Percentiles rank a stretch among this genome's conserved stretches.
phyloP scores from a whole-genome alignment of 2,797 vertebrate species.

The Alfaro cultratus region DNA sequence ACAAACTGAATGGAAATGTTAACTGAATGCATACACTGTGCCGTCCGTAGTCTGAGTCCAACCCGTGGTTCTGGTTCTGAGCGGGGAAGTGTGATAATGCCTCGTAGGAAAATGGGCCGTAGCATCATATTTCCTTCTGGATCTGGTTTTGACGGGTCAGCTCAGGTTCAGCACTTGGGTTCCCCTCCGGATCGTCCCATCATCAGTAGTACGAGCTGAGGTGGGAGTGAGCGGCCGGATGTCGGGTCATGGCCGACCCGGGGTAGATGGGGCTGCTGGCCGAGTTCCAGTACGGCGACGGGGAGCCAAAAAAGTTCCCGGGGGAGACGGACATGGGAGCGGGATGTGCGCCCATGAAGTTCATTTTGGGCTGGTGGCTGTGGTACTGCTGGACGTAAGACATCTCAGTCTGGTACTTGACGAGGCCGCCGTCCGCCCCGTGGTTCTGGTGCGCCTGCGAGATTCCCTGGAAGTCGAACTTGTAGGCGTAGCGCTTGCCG shows the following conservation, averaged over 20 bases:
- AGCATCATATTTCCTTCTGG: slow-evolving; percentile 54
- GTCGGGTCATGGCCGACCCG: slow-evolving; percentile 78
- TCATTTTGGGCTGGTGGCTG: slow-evolving; percentile 87
- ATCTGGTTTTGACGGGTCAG: slow-evolving; percentile 48
- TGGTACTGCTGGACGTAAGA: slow-evolving; percentile 81
- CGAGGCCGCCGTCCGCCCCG: slow-evolving; percentile 66
- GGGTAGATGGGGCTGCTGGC: slow-evolving; percentile 79
- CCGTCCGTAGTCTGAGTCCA: slow-evolving; percentile 35
- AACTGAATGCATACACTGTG: slow-evolving; percentile 51
- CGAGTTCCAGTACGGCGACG: slow-evolving; percentile 83
- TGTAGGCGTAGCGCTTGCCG: slow-evolving; percentile 89
- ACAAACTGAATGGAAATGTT: slow-evolving; percentile 36
- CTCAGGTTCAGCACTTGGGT: slow-evolving; percentile 19
- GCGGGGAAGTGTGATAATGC: slow-evolving; percentile 39
- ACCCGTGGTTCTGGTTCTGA: slow-evolving; percentile 22
- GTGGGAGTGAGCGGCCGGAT: slow-evolving; percentile 79
- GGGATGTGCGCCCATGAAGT: slow-evolving; percentile 80
- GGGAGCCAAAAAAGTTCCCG: slow-evolving; percentile 74
- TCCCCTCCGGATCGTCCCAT: slow-evolving; percentile 10
- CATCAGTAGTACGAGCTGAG: slow-evolving; percentile 82
- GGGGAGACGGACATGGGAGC: slow-evolving; percentile 79
- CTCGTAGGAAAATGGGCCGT: slow-evolving; percentile 34
- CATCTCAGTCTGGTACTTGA: slow-evolving; percentile 82
- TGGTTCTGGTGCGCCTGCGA: slow-evolving; percentile 86
- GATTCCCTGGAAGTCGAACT: slow-evolving; percentile 90